phyloP scores from a whole-genome alignment of 2,113 vertebrate species.

The Gambusia affinis region DNA sequence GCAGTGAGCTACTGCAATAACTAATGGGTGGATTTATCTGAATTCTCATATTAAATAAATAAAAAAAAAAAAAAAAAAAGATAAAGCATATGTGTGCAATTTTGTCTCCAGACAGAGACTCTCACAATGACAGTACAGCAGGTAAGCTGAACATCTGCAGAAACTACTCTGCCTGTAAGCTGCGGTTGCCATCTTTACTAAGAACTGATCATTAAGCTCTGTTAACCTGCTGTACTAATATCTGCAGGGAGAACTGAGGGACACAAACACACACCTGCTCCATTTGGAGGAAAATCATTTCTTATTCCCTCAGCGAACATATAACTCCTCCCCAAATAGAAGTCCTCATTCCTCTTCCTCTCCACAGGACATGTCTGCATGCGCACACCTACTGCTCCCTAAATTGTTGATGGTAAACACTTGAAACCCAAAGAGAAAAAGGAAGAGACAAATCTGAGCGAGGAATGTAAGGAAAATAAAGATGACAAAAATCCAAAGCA shows the following conservation, averaged over 20 bases:
- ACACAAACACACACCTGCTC: constrained; percentile 63
- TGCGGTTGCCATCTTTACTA: constrained; percentile 39
- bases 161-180: constrained; percentile 38
- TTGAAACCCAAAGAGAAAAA: constrained; percentile 11
- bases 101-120: not conserved
- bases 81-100: constrained; percentile 6
- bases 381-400: constrained; percentile 1
- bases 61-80: not conserved
- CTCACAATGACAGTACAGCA: constrained; percentile 17
- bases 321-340: constrained; percentile 48
- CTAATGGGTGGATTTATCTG: constrained; percentile 25
- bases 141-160: constrained; percentile 33
- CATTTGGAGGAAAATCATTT: constrained; percentile 44
- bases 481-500: not conserved
- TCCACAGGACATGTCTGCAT: not conserved
- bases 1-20: constrained; percentile 47
- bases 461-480: constrained; percentile 1
- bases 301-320: constrained; percentile 45
- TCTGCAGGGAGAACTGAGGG: constrained; percentile 47
- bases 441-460: not conserved
- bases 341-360: constrained; percentile 4
- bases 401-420: constrained; percentile 27
- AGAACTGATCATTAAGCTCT: constrained; percentile 68
- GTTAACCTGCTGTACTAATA: constrained; percentile 67
- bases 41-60: not conserved